These are phyloP conservation scores for Carcharodon carcharias DNA, from an alignment of 2,797 vertebrate genomes.

Conservation along the genomic window DNA sequence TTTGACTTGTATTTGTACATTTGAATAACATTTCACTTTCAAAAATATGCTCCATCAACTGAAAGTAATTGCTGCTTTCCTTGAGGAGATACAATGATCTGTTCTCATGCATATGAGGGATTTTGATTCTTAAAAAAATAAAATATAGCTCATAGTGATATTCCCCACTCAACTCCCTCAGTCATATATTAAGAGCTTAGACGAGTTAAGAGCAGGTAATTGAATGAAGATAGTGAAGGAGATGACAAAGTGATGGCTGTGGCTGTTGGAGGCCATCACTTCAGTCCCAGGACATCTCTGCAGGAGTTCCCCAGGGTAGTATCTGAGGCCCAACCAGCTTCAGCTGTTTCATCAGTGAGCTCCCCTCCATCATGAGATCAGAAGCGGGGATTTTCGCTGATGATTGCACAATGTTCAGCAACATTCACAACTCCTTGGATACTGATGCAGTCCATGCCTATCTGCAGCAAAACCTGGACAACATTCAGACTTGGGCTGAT, in stretches of 20 bases:
- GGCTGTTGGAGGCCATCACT: no score
- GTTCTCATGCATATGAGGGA: not conserved
- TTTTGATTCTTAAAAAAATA: not conserved
- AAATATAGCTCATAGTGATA: not conserved
- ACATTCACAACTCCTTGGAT: no score
- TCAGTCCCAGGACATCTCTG: not conserved
- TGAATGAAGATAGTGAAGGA: not conserved
- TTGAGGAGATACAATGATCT: not conserved
- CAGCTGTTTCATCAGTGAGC: no score
- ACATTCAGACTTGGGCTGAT: no score
- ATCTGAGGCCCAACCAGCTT: no score
- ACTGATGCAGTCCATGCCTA: no score
- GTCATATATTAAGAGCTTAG: not conserved
- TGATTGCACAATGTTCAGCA: no score
- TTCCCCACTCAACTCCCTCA: not conserved
- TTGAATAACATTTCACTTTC: not conserved
- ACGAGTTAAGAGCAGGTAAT: not conserved
- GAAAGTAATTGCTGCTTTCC: not conserved
- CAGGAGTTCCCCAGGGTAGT: no score
- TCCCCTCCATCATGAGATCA: no score
- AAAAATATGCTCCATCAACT: not conserved
- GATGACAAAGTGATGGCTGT: not conserved
- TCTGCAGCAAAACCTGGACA: no score
- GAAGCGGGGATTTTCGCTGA: no score
- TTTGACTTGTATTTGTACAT: not conserved